Percentiles rank a stretch among this genome's conserved stretches.
phyloP scores from a whole-genome alignment of 2,113 vertebrate species.

The Lagopus muta region DNA sequence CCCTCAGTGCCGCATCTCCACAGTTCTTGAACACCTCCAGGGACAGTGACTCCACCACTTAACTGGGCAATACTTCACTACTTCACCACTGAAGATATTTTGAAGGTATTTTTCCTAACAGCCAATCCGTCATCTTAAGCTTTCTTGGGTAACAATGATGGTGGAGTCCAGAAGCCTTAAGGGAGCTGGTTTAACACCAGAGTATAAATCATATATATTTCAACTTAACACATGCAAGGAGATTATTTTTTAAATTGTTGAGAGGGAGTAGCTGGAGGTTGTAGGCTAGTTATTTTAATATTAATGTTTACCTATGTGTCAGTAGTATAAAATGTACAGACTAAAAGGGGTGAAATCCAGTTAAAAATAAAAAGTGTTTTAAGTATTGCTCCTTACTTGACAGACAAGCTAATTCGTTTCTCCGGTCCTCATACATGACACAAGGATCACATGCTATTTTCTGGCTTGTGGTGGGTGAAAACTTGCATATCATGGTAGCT shows the following conservation, averaged over 20 bases:
- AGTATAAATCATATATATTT: conserved; percentile 11
- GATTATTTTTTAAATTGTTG: background rate
- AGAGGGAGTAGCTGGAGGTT: background rate
- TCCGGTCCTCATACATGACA: background rate
- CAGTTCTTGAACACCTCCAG: no score
- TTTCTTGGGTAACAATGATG: background rate
- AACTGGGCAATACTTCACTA: no score
- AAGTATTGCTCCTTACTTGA: background rate
- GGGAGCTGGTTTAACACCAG: background rate
- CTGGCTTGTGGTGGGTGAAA: background rate
- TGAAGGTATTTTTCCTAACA: no score
- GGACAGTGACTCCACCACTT: no score
- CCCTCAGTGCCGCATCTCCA: no score
- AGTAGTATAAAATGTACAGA: background rate
- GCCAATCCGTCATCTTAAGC: background rate
- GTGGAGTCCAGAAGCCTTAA: background rate
- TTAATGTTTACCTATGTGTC: background rate
- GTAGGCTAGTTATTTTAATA: background rate
- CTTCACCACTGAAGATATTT: no score
- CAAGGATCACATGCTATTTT: background rate
- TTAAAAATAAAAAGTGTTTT: background rate
- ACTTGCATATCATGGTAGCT: background rate
- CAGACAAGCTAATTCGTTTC: background rate
- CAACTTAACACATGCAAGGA: background rate
- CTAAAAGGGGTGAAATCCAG: background rate